phyloP scores from a whole-genome alignment of 92 coral and sea anemone species.

The Bergia sp. region DNA sequence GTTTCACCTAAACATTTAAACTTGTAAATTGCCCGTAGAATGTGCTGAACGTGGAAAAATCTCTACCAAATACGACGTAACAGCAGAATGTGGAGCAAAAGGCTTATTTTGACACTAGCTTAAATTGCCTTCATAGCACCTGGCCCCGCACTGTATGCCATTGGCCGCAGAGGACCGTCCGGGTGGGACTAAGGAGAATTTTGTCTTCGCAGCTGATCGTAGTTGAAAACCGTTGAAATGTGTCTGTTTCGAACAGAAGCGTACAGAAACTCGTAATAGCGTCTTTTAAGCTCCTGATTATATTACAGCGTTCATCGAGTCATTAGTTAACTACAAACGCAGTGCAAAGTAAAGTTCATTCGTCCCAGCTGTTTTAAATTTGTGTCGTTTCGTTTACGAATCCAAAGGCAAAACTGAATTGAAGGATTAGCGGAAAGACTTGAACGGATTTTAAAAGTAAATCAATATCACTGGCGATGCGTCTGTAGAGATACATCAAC shows the following conservation, averaged over 20 bases:
- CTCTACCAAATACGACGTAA: too few species aligned
- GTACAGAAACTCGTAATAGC: background rate
- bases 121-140: background rate
- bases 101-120: background rate
- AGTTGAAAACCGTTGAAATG: background rate
- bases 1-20: background rate
- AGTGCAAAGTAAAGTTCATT: too few species aligned
- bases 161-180: background rate
- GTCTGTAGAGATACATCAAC: too few species aligned
- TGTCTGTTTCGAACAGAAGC: background rate
- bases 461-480: too few species aligned
- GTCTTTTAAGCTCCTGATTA: too few species aligned
- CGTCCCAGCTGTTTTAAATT: too few species aligned
- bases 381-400: too few species aligned
- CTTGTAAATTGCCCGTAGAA: background rate
- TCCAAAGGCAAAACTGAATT: too few species aligned
- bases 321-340: too few species aligned
- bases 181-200: constrained; percentile 6
- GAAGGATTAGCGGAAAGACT: too few species aligned
- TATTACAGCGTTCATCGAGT: too few species aligned
- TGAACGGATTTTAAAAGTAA: too few species aligned
- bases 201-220: background rate
- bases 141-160: background rate
- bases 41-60: background rate
- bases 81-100: background rate